phyloP scores from a whole-genome alignment of 2,113 vertebrate species.

The Aldabrachelys gigantea region DNA sequence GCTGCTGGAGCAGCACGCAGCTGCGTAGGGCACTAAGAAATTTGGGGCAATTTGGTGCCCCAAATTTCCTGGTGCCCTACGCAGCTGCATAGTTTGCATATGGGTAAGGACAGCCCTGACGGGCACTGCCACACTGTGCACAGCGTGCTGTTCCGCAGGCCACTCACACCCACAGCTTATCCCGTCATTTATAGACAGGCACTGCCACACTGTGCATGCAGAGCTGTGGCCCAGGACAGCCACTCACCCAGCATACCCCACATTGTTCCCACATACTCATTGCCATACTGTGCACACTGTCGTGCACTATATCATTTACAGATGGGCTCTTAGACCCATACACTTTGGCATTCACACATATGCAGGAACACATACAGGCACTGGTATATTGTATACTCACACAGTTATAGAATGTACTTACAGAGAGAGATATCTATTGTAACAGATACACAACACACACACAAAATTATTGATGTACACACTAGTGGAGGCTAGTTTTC shows the following conservation, averaged over 20 bases:
- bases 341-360: not conserved
- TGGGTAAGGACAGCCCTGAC: too few species aligned
- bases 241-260: too few species aligned
- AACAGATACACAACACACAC: not conserved
- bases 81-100: too few species aligned
- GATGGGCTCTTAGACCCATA: too few species aligned
- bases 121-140: too few species aligned
- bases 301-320: not conserved
- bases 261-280: too few species aligned
- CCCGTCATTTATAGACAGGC: not conserved
- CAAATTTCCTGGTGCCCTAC: too few species aligned
- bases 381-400: too few species aligned
- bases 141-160: too few species aligned
- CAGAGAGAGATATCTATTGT: not conserved
- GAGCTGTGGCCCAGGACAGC: not conserved
- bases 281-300: not conserved
- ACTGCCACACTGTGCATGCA: not conserved
- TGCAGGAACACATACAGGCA: not conserved
- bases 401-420: not conserved
- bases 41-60: too few species aligned
- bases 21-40: too few species aligned
- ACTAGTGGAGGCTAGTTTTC: not conserved
- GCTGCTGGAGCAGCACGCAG: too few species aligned
- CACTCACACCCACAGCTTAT: not conserved
- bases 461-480: not conserved